Evolutionary conservation across 2,888 invertebrate species (phyloP).

Genomic region (Athrips mouffetella): DNA sequence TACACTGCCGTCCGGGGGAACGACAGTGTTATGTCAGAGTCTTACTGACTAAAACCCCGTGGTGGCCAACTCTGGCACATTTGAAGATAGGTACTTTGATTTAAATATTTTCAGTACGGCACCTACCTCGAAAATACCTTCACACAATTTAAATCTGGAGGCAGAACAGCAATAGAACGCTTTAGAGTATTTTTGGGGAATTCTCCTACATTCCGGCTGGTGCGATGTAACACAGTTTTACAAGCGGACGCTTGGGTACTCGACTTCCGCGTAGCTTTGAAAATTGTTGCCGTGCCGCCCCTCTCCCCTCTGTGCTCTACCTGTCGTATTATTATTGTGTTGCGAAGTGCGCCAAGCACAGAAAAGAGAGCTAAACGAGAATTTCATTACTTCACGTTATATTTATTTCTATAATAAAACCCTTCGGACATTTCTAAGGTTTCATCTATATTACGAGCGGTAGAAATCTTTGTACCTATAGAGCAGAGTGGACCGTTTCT

Average conservation of each 20-base stretch:
- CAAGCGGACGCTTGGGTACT: conserved; percentile 41
- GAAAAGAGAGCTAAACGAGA: conserved; percentile 41
- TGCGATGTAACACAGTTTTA: conserved; percentile 46
- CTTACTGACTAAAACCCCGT: no score
- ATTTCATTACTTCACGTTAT: conserved; percentile 34
- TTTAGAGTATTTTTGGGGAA: conserved; percentile 22
- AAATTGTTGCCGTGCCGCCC: conserved; percentile 48
- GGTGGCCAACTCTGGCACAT: no score
- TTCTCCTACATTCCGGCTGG: background rate
- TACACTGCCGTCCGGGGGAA: no score
- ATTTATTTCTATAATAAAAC: conserved; percentile 26
- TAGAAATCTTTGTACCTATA: background rate
- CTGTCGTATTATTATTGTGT: conserved; percentile 4
- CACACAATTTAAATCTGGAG: background rate
- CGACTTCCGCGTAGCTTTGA: conserved; percentile 47
- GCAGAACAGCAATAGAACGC: conserved; percentile 17
- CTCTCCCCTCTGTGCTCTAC: conserved; percentile 27
- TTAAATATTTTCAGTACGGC: no score
- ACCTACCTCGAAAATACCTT: background rate
- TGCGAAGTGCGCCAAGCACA: conserved; percentile 30
- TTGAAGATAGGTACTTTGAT: no score
- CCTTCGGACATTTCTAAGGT: background rate
- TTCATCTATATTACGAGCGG: background rate
- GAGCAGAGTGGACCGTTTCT: no score
- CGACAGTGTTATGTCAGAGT: no score